Base-by-base conservation (phyloP, 2,113 vertebrate species). In the Tretioscincus oriximinensis region DNA sequence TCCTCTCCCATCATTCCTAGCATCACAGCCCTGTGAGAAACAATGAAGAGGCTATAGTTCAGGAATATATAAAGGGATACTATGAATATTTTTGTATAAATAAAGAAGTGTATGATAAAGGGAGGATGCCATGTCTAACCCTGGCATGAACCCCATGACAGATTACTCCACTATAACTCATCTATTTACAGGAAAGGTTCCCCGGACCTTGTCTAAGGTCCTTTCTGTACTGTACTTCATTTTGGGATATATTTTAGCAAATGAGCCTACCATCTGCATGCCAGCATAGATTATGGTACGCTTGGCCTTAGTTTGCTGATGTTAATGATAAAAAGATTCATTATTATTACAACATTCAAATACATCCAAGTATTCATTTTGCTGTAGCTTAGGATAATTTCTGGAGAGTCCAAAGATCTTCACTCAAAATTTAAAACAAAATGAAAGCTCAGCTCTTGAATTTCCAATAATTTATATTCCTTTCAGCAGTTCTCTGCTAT, bases 361-460 rank as follows among this genome's bases (percentile, higher is more conserved):
- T 65, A 22, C 11, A 9, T 10, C 35, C 63, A 2, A 24, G 60
- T 22, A 9, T 74, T 73, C 26, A 21, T 0, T 26, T 86, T 67
- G 24, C 73, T 68, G 24, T 26, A 28, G 31, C 49, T 67, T 66
- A 80, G 70, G 77, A 47, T 68, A 7, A 0, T 1, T 54, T 66
- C 81, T 0, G 0, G n/a, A 76, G 84, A 65, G 82, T 79, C 64
- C 2, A 76, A 65, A 71, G 21, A 74, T 51, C 49, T 45, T 35
- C n/a, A 45, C n/a, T 41, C 29, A 31, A 81, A 28, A 65, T 1
- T 41, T 47, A 49, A 81, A 54, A 65, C 1, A 47, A 81, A 73
- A 81, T 24, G 65, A 61, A 66, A 81, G 58, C 49, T 28, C 49
- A 73, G 18, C 22, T 22, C 89, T 45, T 81, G 21, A 72, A 65